Base-by-base conservation (phyloP, 2,888 invertebrate genomes). In the Drosophila falleni region DNA sequence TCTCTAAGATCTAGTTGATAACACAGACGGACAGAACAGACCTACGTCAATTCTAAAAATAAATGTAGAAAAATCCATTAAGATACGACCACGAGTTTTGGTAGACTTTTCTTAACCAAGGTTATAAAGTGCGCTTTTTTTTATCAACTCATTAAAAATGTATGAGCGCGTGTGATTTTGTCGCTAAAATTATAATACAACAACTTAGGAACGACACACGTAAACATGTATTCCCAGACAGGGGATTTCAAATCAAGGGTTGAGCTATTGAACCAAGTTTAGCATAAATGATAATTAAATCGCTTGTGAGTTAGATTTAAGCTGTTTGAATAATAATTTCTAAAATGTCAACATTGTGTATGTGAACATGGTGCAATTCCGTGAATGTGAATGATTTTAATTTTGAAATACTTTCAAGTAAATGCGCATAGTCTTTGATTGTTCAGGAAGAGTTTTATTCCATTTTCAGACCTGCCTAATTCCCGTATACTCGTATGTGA, bases 61-160 rank as follows among this genome's bases (percentile, higher is more conserved):
- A 65, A 5, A 10, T 29, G 15, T 47, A 42, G 6, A 10, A 19
- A 50, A 51, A 50, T 42, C 46, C 41, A 51, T 26, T 19, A 31
- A 53, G 8, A 53, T 35, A 29, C 16, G 1, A 10, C 15, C 41
- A 41, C 59, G n/a, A 35, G 5, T 19, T 39, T 54, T 8, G 9
- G 15, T 13, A 23, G 37, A 54, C 29, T 47, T 31, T 46, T 46
- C 54, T 61, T 37, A 19, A n/a, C 33, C 47, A 29, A 16, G 19
- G 19, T 44, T 26, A 23, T 15, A 6, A 42, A 55, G 11, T 54
- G 16, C 47, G 16, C 41, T 33, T 46, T 39, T 16, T 39, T 47
- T 58, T n/a, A n/a, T 5, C 51, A 42, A 44, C 61, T 78, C 67
- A 66, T 72, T 71, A 59, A 62, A 65, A 78, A 77, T 71, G 51